Conservation (phyloP, 1,140 invertebrate genomes). For the Aricia agestis region DNA sequence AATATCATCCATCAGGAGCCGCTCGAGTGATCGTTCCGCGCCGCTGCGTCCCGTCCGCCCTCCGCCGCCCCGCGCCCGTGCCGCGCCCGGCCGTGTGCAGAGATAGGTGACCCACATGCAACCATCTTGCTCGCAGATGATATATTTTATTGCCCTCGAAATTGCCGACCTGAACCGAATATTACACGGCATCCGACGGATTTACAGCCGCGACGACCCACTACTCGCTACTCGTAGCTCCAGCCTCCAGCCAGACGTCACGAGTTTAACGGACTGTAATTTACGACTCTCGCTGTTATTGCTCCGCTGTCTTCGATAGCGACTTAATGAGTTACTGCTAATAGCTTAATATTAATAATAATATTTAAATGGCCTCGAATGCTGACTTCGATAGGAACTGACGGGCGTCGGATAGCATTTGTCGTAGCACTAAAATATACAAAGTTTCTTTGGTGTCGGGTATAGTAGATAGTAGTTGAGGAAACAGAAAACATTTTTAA, state of each 20-base stretch:
- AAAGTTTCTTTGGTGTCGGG: too few relatives aligned
- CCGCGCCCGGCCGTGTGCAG: not conserved
- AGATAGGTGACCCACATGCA: not conserved
- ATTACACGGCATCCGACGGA: not conserved
- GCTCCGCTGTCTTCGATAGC: not conserved
- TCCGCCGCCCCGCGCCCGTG: too few relatives aligned
- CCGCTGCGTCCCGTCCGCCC: not conserved
- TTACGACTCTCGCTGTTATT: not conserved
- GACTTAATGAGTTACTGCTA: not conserved
- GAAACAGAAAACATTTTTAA: too few relatives aligned
- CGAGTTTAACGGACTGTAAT: not conserved
- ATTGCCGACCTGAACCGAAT: not conserved
- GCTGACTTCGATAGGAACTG: not conserved
- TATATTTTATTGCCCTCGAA: not conserved
- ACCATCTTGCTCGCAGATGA: not conserved
- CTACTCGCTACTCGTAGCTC: not conserved
- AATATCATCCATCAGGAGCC: not conserved
- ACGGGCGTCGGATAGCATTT: not conserved
- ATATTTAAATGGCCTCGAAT: not conserved
- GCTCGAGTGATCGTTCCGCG: not conserved
- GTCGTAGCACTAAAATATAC: too few relatives aligned
- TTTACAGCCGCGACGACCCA: not conserved
- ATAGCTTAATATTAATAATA: not conserved
- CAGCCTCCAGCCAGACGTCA: not conserved
- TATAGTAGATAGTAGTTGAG: too few relatives aligned